phyloP scores from a whole-genome alignment of 2,113 vertebrate genomes.

The Diphyllodes magnificus region DNA sequence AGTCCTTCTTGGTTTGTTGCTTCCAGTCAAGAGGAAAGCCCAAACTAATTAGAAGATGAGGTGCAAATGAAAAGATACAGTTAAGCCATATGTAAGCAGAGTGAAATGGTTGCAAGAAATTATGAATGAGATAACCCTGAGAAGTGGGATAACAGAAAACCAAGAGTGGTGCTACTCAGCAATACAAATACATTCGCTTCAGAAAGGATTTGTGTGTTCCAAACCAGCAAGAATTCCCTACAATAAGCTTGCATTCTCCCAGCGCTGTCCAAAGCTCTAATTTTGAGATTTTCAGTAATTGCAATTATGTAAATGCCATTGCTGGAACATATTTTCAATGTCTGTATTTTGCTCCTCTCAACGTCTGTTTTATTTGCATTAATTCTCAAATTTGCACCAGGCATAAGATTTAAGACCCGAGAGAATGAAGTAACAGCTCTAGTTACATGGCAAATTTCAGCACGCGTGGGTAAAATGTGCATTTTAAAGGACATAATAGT shows the following conservation, averaged over 20 bases:
- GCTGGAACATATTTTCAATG: not conserved
- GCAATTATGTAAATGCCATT: not conserved
- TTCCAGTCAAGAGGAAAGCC: not conserved
- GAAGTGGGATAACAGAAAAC: not conserved
- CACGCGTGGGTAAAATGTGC: accelerated
- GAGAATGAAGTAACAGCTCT: not conserved
- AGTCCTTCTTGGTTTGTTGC: not conserved
- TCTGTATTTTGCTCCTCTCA: not conserved
- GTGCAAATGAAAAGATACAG: not conserved
- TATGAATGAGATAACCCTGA: not conserved
- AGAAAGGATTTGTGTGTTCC: not conserved
- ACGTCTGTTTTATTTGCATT: not conserved
- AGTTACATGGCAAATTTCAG: not conserved
- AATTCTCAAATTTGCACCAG: not conserved
- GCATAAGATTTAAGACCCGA: not conserved
- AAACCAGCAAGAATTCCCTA: not conserved
- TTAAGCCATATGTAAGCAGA: not conserved
- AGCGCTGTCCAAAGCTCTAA: not conserved
- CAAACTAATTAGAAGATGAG: not conserved
- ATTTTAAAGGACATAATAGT: not conserved
- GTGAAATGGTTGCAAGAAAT: not conserved
- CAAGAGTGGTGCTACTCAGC: not conserved
- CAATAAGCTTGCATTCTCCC: not conserved
- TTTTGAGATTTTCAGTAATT: not conserved
- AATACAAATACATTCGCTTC: not conserved